phyloP scores from a whole-genome alignment of 2,888 invertebrate genomes.

The Sylvicola cinctus region DNA sequence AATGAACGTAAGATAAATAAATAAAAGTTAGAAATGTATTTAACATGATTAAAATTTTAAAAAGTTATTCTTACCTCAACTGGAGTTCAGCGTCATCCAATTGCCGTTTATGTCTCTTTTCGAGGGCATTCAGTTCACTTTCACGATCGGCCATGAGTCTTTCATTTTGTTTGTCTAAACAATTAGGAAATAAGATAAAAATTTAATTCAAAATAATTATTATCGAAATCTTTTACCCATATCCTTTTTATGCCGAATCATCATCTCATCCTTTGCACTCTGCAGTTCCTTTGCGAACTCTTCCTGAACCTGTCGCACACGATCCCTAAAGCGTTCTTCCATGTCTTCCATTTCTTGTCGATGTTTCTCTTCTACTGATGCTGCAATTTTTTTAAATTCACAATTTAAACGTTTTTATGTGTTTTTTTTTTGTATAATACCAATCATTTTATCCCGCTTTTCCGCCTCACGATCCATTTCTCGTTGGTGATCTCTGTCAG shows the following conservation, averaged over 20 bases:
- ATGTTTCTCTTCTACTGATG: conserved; percentile 29
- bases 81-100: conserved; percentile 21
- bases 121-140: conserved; percentile 30
- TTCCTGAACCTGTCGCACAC: conserved; percentile 25
- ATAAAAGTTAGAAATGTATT: not conserved
- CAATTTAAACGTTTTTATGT: not conserved
- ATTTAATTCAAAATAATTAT: not conserved
- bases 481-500: conserved; percentile 23
- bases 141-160: conserved; percentile 33
- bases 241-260: conserved; percentile 40
- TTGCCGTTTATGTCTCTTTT: conserved; percentile 29
- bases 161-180: conserved; percentile 30
- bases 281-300: conserved; percentile 22
- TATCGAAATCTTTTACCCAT: conserved; percentile 31
- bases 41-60: not conserved
- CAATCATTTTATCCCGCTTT: conserved; percentile 18
- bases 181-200: not conserved
- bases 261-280: conserved; percentile 36
- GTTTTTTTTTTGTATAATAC: too few relatives aligned
- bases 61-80: conserved; percentile 24
- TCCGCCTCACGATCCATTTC: conserved; percentile 23
- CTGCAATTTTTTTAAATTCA: conserved; percentile 9
- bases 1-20: too few relatives aligned
- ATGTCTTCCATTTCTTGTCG: conserved; percentile 49
- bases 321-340: conserved; percentile 51